phyloP scores from a whole-genome alignment of 2,113 vertebrate genomes.

The Callospermophilus lateralis region DNA sequence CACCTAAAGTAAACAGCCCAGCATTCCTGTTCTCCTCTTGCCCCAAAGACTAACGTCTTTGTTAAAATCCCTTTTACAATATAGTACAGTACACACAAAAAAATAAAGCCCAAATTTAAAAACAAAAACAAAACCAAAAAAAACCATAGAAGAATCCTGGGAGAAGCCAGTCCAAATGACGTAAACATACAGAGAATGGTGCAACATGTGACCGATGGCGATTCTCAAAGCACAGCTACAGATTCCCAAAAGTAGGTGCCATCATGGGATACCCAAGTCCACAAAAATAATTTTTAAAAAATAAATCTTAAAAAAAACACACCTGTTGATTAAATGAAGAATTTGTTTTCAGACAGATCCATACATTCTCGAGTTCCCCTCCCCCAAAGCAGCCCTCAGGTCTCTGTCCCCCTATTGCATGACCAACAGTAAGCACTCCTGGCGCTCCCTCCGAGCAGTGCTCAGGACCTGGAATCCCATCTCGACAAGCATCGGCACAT shows the following conservation, averaged over 20 bases:
- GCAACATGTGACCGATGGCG: slow-evolving; percentile 93
- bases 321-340: slow-evolving; percentile 90
- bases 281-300: slow-evolving; percentile 94
- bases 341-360: slow-evolving; percentile 90
- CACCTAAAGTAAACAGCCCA: slow-evolving; percentile 96
- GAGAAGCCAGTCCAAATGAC: slow-evolving; percentile 94
- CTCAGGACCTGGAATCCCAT: slow-evolving; percentile 90
- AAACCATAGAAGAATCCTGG: slow-evolving; percentile 92
- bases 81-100: slow-evolving; percentile 94
- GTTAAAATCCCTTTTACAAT: slow-evolving; percentile 99
- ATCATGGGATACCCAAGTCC: slow-evolving; percentile 90
- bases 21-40: slow-evolving; percentile 92
- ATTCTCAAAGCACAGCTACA: slow-evolving; percentile 92
- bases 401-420: slow-evolving; percentile 91
- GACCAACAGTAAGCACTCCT: slow-evolving; percentile 87
- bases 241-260: slow-evolving; percentile 90
- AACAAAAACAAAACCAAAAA: slow-evolving; percentile 79
- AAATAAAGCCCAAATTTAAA: slow-evolving; percentile 84
- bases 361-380: slow-evolving; percentile 91
- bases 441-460: slow-evolving; percentile 85
- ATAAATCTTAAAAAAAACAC: slow-evolving; percentile 93
- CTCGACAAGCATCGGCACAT: slow-evolving; percentile 88
- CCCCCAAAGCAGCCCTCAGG: slow-evolving; percentile 88
- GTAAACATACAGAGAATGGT: slow-evolving; percentile 96
- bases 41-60: slow-evolving; percentile 94